Evolutionary conservation across 2,888 invertebrate species (phyloP).

Genomic region (Drosophila macrospina): DNA sequence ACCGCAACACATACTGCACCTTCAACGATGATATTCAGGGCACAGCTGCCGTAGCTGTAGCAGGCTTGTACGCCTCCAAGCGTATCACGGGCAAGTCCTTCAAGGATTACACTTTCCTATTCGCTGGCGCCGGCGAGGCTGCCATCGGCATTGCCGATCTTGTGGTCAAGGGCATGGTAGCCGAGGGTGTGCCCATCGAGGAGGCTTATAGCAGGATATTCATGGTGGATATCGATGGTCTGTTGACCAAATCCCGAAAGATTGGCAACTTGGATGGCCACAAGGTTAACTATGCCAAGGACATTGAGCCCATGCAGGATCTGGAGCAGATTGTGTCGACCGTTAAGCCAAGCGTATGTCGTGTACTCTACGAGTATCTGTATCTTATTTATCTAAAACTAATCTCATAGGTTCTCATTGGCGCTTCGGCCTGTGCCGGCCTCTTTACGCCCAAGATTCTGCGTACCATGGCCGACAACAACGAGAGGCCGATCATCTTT

Average conservation of each 20-base stretch:
- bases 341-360: constrained; percentile 94
- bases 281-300: constrained; percentile 91
- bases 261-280: constrained; percentile 89
- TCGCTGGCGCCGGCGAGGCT: constrained; percentile 97
- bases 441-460: constrained; percentile 96
- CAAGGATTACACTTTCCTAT: constrained; percentile 94
- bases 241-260: constrained; percentile 90
- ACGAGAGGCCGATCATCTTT: constrained; percentile 96
- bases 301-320: constrained; percentile 91
- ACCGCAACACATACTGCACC: constrained; percentile 95
- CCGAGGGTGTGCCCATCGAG: constrained; percentile 87
- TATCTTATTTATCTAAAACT: background rate
- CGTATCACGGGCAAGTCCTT: constrained; percentile 89
- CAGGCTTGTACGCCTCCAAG: constrained; percentile 89
- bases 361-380: no score
- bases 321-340: constrained; percentile 92
- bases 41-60: constrained; percentile 97
- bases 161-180: constrained; percentile 94
- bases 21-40: constrained; percentile 99
- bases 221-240: constrained; percentile 97
- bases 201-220: constrained; percentile 96
- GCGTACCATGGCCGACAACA: constrained; percentile 93
- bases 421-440: constrained; percentile 96
- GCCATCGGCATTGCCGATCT: constrained; percentile 97
- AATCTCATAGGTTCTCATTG: constrained; percentile 86